phyloP scores from a whole-genome alignment of 2,113 vertebrate genomes.

The Dicrurus megarhynchus region DNA sequence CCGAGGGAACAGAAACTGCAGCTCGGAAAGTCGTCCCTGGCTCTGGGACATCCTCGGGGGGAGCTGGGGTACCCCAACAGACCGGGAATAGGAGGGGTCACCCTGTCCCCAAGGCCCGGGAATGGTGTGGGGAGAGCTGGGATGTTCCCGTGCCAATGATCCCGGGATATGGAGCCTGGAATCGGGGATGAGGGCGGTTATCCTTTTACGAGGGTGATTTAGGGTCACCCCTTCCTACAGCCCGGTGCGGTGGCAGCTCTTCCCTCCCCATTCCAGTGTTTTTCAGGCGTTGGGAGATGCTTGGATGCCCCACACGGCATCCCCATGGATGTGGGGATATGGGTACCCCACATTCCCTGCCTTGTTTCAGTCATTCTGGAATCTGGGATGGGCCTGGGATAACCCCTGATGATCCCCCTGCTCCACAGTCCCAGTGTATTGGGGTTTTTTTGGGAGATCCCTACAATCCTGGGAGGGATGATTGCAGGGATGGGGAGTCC shows the following conservation, averaged over 20 bases:
- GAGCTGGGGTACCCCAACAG: fast-evolving
- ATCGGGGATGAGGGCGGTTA: fast-evolving
- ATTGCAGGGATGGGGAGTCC: neutral
- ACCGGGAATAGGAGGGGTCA: fast-evolving
- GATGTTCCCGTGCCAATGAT: fast-evolving
- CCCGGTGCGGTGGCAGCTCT: fast-evolving
- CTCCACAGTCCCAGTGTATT: fast-evolving
- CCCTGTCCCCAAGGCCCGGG: neutral
- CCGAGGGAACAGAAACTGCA: fast-evolving
- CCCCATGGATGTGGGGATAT: neutral
- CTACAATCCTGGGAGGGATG: fast-evolving
- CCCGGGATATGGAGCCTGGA: fast-evolving
- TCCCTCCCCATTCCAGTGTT: fast-evolving
- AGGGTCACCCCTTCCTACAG: fast-evolving
- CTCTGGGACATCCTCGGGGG: fast-evolving
- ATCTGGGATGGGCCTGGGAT: neutral
- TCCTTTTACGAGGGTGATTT: fast-evolving
- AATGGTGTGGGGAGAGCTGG: neutral
- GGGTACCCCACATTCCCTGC: too few relatives aligned
- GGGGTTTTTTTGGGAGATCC: neutral
- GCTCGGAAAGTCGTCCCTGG: too few relatives aligned
- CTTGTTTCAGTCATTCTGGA: fast-evolving
- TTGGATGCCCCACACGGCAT: neutral
- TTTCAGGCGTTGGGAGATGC: too few relatives aligned
- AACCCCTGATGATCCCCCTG: neutral